Evolutionary conservation across 1,140 invertebrate genomes (phyloP).

Genomic region (Apis dorsata): DNA sequence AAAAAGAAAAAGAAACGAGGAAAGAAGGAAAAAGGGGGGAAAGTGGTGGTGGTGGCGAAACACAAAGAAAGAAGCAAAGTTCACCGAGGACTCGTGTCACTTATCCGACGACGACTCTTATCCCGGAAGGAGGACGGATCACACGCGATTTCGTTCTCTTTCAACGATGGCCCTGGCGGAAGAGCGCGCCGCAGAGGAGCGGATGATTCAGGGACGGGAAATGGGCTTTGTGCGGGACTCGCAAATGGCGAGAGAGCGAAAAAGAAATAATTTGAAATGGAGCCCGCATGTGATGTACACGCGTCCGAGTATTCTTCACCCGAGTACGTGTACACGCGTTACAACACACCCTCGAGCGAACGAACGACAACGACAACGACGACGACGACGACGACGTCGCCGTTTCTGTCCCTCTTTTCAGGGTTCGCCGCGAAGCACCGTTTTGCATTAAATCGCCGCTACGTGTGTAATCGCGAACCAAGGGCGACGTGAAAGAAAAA

Average conservation of each 20-base stretch:
- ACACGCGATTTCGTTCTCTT: constrained; percentile 41
- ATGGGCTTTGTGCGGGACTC: constrained; percentile 62
- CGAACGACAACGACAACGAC: constrained; percentile 8
- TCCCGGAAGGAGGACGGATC: constrained; percentile 34
- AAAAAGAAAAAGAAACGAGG: neutral
- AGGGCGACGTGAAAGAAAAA: constrained; percentile 10
- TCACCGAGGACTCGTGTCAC: constrained; percentile 28
- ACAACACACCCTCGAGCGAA: constrained; percentile 1
- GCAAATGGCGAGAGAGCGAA: constrained; percentile 58
- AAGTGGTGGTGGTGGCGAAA: too few species aligned
- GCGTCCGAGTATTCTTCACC: constrained; percentile 50
- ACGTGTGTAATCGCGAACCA: constrained; percentile 59
- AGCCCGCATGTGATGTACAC: constrained; percentile 67
- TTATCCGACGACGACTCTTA: constrained; percentile 30
- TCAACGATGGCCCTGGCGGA: constrained; percentile 2
- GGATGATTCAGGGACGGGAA: constrained; percentile 63
- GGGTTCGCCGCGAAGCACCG: constrained; percentile 54
- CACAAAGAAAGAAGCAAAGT: neutral
- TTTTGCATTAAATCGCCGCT: constrained; percentile 63
- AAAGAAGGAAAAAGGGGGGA: too few species aligned
- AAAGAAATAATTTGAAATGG: constrained; percentile 72
- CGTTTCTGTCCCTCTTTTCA: constrained; percentile 51
- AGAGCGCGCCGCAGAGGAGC: neutral
- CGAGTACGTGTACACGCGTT: constrained; percentile 33
- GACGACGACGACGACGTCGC: constrained; percentile 9